Evolutionary conservation across 2,113 vertebrate species (phyloP).

Genomic region (Lucifuga dentata): DNA sequence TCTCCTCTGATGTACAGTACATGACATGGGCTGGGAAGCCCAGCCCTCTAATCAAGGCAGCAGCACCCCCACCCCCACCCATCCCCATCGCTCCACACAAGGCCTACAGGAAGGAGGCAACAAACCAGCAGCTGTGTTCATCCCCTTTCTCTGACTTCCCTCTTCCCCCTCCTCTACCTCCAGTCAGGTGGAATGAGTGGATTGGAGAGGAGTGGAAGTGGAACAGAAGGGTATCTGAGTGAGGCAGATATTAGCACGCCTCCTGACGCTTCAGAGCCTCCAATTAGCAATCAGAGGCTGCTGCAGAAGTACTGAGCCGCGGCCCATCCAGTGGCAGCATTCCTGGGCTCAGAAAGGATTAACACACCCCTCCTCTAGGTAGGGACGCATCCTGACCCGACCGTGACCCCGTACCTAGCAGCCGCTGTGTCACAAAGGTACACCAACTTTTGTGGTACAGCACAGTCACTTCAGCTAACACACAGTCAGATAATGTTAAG

Average conservation of each 20-base stretch:
- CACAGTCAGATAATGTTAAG: too few relatives aligned
- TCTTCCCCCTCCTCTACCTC: constrained; percentile 57
- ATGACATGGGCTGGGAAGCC: constrained; percentile 76
- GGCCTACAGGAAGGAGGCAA: constrained; percentile 63
- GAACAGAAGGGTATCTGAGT: constrained; percentile 76
- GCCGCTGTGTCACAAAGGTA: constrained; percentile 31
- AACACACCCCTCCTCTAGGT: constrained; percentile 39
- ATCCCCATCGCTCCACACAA: background rate
- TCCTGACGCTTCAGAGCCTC: constrained; percentile 72
- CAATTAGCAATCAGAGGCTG: constrained; percentile 70
- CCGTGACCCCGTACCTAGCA: constrained; percentile 47
- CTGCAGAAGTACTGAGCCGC: constrained; percentile 40
- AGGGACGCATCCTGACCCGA: constrained; percentile 47
- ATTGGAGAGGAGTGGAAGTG: constrained; percentile 78
- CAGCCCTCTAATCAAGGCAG: constrained; percentile 73
- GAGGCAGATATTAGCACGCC: constrained; percentile 76
- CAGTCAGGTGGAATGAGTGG: constrained; percentile 85
- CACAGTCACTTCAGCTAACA: too few relatives aligned
- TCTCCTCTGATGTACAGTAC: constrained; percentile 84
- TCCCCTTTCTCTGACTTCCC: constrained; percentile 6
- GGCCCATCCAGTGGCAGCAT: constrained; percentile 60
- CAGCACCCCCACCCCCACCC: constrained; percentile 30
- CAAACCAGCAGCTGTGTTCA: constrained; percentile 72
- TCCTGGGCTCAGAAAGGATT: constrained; percentile 68
- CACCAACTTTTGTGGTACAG: too few relatives aligned